phyloP scores from a whole-genome alignment of 2,797 vertebrate species.

The Dermochelys coriacea region DNA sequence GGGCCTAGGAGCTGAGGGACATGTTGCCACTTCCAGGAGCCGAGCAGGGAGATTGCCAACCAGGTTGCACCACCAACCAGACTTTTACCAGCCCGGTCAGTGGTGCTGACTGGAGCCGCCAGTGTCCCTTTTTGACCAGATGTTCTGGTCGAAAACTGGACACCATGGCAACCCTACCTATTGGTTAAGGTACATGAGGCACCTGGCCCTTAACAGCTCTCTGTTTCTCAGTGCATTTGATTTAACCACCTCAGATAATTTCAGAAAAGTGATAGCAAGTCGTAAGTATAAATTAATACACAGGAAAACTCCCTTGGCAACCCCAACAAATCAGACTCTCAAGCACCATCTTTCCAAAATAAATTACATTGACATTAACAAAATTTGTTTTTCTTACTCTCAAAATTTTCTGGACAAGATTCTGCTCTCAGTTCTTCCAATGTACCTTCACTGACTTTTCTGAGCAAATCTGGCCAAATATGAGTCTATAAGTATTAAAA shows the following conservation, averaged over 20 bases:
- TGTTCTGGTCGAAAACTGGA: too few species aligned
- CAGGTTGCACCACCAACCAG: too few species aligned
- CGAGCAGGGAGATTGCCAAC: too few species aligned
- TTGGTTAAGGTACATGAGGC: background rate
- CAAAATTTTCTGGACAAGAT: background rate
- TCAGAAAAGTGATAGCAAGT: background rate
- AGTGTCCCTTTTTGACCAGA: too few species aligned
- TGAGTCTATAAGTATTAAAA: background rate
- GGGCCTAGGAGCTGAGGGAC: too few species aligned
- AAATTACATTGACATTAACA: background rate
- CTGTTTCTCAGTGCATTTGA: background rate
- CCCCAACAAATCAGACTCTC: background rate
- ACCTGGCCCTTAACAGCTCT: background rate
- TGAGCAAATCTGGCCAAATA: background rate
- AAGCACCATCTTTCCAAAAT: background rate
- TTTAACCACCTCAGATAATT: background rate
- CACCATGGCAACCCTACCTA: background rate
- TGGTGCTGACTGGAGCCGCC: too few species aligned
- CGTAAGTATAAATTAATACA: background rate
- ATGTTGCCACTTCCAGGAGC: too few species aligned
- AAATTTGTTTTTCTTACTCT: background rate
- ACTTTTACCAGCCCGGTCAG: too few species aligned
- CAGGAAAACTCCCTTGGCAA: background rate
- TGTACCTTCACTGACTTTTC: rapidly evolving
- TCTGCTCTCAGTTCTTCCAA: background rate